These are phyloP conservation scores for Dendrolimus kikuchii DNA, from an alignment of 1,140 invertebrate genomes.

Conservation along the genomic window DNA sequence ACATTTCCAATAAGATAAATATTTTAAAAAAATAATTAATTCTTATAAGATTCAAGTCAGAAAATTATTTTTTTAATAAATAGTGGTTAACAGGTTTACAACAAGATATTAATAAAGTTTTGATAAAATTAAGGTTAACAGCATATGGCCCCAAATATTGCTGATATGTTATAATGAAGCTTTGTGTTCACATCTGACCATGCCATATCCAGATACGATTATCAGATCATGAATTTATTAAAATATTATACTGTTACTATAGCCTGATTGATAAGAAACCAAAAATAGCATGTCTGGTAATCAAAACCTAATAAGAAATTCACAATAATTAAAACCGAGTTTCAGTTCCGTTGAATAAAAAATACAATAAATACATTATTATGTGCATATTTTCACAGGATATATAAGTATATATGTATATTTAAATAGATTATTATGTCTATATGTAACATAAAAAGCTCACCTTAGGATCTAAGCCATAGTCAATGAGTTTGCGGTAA, in stretches of 20 bases:
- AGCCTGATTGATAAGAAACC: too few species aligned
- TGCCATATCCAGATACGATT: background rate
- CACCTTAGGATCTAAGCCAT: constrained; percentile 94
- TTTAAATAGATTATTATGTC: background rate
- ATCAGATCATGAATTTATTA: too few species aligned
- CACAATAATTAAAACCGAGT: too few species aligned
- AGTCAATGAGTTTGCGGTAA: constrained; percentile 90
- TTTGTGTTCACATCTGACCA: constrained; percentile 14
- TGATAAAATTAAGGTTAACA: constrained; percentile 26
- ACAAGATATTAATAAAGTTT: constrained; percentile 17
- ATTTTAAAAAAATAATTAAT: background rate
- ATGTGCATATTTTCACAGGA: too few species aligned
- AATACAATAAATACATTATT: too few species aligned
- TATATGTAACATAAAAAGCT: background rate
- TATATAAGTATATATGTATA: too few species aligned
- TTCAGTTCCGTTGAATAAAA: too few species aligned
- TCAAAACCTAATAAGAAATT: too few species aligned
- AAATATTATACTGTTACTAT: too few species aligned
- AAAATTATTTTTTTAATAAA: too few species aligned
- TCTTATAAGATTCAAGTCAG: constrained; percentile 7
- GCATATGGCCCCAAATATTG: constrained; percentile 21
- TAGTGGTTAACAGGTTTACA: background rate
- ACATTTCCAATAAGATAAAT: too few species aligned
- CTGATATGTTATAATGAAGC: constrained; percentile 17
- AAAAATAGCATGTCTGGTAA: too few species aligned